These are phyloP conservation scores for Pelobates fuscus DNA, from an alignment of 2,113 vertebrate genomes.

Conservation along the genomic window DNA sequence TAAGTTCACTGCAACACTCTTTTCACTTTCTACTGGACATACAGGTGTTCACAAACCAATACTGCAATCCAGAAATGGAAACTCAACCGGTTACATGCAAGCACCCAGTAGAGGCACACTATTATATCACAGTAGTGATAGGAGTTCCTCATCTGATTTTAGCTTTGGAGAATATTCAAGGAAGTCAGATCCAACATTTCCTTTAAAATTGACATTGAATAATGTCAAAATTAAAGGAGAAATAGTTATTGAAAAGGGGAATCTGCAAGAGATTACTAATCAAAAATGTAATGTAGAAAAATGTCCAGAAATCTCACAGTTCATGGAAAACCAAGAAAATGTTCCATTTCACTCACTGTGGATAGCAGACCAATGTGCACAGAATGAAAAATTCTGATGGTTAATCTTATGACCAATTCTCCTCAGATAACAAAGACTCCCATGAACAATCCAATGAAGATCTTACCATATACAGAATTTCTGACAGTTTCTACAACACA, in stretches of 20 bases:
- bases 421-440: not conserved
- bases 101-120: not conserved
- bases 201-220: not conserved
- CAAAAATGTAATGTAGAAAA: too few relatives aligned
- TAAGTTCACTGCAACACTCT: not conserved
- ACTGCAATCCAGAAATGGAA: not conserved
- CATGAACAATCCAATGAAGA: not conserved
- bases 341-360: constrained; percentile 8
- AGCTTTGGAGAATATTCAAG: constrained; percentile 7
- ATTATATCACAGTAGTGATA: constrained; percentile 19
- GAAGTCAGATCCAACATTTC: not conserved
- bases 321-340: not conserved
- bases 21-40: not conserved
- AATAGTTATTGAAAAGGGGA: too few relatives aligned
- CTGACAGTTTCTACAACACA: not conserved
- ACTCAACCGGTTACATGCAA: not conserved
- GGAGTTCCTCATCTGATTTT: not conserved
- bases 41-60: not conserved
- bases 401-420: not conserved
- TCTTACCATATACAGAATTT: not conserved
- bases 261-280: too few relatives aligned
- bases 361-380: not conserved
- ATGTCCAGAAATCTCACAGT: too few relatives aligned
- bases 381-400: not conserved
- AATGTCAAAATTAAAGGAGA: not conserved